A percentile compares a stretch with the other conserved stretches of the same genome.
phyloP scores from a whole-genome alignment of 1,140 invertebrate genomes.

The Pachypeltis micranthus region DNA sequence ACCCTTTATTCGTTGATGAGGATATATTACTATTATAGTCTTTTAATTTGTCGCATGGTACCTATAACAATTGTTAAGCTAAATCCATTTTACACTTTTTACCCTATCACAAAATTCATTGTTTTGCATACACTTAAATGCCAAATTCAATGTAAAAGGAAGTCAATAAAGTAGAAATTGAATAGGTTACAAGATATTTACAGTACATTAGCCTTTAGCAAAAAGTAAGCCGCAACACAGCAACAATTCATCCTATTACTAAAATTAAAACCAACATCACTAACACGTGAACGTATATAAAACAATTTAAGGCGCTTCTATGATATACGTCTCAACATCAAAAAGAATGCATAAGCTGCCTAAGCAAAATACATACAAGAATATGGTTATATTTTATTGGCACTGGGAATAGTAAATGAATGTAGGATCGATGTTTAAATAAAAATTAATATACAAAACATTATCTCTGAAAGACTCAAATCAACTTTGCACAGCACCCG shows the following conservation, averaged over 20 bases:
- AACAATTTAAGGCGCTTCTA: not conserved
- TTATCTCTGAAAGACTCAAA: not conserved
- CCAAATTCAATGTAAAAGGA: not conserved
- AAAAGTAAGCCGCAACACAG: not conserved
- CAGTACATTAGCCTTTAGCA: conserved; percentile 1
- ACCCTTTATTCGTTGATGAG: too few species aligned
- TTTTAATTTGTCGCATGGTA: too few species aligned
- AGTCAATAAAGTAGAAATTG: not conserved
- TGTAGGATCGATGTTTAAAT: not conserved
- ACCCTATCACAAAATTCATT: not conserved
- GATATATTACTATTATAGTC: too few species aligned
- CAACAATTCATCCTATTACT: not conserved
- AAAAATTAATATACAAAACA: not conserved
- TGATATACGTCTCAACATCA: too few species aligned
- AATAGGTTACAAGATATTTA: conserved; percentile 3
- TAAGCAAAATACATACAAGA: too few species aligned
- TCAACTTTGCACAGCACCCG: not conserved
- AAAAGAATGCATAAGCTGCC: not conserved
- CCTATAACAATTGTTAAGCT: too few species aligned
- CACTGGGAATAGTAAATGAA: not conserved
- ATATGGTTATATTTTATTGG: conserved; percentile 7
- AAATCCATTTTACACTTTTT: conserved; percentile 1
- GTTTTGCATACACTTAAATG: too few species aligned
- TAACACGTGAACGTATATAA: not conserved
- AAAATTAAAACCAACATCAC: conserved; percentile 7